Percentiles rank a stretch among this genome's conserved stretches.
Evolutionary conservation across 1,140 invertebrate species (phyloP).

Genomic region (Harpegnathos saltator): DNA sequence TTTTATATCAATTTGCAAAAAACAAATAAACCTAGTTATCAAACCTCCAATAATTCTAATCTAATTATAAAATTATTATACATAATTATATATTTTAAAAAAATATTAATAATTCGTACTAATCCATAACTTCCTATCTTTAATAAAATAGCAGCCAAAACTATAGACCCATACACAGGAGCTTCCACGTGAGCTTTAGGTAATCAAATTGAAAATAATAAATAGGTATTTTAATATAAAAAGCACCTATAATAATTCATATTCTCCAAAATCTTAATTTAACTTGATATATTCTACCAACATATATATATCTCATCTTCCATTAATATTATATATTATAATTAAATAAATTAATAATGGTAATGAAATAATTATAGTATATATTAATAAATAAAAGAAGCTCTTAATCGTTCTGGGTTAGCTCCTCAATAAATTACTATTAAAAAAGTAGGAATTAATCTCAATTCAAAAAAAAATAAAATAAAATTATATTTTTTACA

Average conservation of each 20-base stretch:
- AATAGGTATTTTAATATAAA: slow-evolving; percentile 90
- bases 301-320: too few species aligned
- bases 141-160: slow-evolving; percentile 89
- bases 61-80: slow-evolving; percentile 78
- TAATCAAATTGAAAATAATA: slow-evolving; percentile 90
- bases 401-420: too few species aligned
- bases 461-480: too few species aligned
- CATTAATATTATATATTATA: too few species aligned
- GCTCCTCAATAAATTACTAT: too few species aligned
- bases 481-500: too few species aligned
- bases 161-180: slow-evolving; percentile 89
- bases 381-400: too few species aligned
- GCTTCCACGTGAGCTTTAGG: slow-evolving; percentile 91
- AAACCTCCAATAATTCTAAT: slow-evolving; percentile 84
- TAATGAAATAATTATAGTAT: too few species aligned
- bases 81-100: slow-evolving; percentile 83
- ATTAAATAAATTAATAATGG: too few species aligned
- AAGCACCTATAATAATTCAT: slow-evolving; percentile 86
- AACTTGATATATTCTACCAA: too few species aligned
- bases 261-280: too few species aligned
- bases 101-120: slow-evolving; percentile 85
- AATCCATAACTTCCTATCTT: slow-evolving; percentile 89
- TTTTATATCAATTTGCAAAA: slow-evolving; percentile 88
- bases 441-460: too few species aligned
- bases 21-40: slow-evolving; percentile 87